Percentiles rank a stretch among this genome's conserved stretches.
phyloP scores from a whole-genome alignment of 2,797 vertebrate genomes.

The Gobionotothen gibberifrons region DNA sequence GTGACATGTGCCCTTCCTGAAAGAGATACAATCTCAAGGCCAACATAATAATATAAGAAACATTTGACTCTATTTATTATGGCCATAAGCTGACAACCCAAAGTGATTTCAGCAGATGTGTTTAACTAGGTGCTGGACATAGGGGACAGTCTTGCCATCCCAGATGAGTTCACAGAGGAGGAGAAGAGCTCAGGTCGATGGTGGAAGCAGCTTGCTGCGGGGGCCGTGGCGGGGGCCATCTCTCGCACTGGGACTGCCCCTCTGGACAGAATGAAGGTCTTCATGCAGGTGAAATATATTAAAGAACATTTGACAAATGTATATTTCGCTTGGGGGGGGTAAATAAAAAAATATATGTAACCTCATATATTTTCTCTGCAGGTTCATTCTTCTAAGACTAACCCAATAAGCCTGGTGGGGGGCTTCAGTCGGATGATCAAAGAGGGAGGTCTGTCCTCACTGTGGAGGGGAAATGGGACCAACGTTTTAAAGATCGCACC shows the following conservation, averaged over 20 bases:
- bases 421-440: constrained; percentile 94
- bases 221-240: constrained; percentile 91
- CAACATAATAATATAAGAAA: neutral
- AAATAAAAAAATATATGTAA: neutral
- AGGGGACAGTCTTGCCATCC: constrained; percentile 95
- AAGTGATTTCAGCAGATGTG: neutral
- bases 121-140: constrained; percentile 92
- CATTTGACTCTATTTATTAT: neutral
- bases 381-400: constrained; percentile 93
- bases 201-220: constrained; percentile 94
- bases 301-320: neutral
- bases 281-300: constrained; percentile 92
- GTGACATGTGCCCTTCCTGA: neutral
- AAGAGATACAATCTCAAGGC: neutral
- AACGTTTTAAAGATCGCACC: constrained; percentile 99
- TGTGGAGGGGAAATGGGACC: constrained; percentile 97
- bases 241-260: constrained; percentile 97
- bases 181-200: constrained; percentile 93
- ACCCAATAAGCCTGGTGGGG: constrained; percentile 87
- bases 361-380: constrained; percentile 53
- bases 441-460: constrained; percentile 91
- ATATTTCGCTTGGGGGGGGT: accelerated
- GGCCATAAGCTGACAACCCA: neutral
- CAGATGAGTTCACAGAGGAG: constrained; percentile 98
- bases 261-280: constrained; percentile 95